Conservation (phyloP, 2,888 invertebrate genomes). For the Operophtera brumata region DNA sequence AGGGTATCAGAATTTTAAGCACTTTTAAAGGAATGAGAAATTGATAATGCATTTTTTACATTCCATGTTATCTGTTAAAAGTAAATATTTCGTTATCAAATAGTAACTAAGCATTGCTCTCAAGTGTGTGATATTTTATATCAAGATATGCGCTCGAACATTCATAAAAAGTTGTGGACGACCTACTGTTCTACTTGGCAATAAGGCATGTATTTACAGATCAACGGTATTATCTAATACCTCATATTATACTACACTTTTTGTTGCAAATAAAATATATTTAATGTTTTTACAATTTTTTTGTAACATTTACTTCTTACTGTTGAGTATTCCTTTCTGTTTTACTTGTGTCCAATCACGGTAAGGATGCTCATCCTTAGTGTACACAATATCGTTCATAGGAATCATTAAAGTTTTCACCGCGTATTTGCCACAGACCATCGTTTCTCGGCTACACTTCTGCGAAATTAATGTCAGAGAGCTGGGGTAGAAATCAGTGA, state of each 20-base stretch:
- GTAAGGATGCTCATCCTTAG: slow-evolving; percentile 16
- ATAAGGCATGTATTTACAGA: no score
- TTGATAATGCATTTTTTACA: neutral
- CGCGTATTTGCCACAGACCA: slow-evolving; percentile 1
- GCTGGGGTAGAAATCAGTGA: slow-evolving; percentile 48
- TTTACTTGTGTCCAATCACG: slow-evolving; percentile 36
- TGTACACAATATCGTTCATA: slow-evolving; percentile 27
- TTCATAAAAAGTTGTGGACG: no score
- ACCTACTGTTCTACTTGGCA: no score
- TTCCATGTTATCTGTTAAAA: slow-evolving; percentile 3
- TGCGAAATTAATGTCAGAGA: slow-evolving; percentile 28
- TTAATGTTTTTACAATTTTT: slow-evolving; percentile 47
- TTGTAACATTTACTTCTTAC: slow-evolving; percentile 23
- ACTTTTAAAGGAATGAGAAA: neutral
- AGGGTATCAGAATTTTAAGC: neutral
- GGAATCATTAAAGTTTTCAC: slow-evolving; percentile 21
- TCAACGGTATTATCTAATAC: neutral
- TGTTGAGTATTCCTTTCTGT: slow-evolving; percentile 16
- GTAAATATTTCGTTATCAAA: slow-evolving; percentile 3
- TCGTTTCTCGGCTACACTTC: slow-evolving; percentile 34
- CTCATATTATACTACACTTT: slow-evolving; percentile 32
- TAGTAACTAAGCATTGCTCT: neutral
- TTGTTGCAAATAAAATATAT: slow-evolving; percentile 46
- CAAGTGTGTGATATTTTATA: neutral
- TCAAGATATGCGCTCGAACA: no score